Percentiles rank a stretch among this genome's conserved stretches.
These are phyloP conservation scores for Drosophila aldrichi DNA, from an alignment of 2,888 invertebrate genomes.

Conservation along the genomic window DNA sequence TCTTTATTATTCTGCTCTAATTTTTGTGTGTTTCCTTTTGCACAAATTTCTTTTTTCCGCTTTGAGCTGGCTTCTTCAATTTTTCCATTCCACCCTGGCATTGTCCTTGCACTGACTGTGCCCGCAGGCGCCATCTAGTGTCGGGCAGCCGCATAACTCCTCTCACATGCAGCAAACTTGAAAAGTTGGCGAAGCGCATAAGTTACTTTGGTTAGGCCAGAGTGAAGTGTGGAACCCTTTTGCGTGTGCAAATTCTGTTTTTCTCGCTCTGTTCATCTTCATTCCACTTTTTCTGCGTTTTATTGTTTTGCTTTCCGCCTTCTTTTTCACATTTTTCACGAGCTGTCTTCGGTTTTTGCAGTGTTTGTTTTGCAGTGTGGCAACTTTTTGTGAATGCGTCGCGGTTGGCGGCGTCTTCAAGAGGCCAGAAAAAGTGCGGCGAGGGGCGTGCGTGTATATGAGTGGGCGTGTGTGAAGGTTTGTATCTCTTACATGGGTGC, in stretches of 20 bases:
- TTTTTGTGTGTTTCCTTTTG: background rate
- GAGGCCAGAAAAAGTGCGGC: constrained; percentile 8
- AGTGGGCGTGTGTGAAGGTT: background rate
- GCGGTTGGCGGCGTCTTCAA: constrained; percentile 17
- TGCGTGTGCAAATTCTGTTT: constrained; percentile 21
- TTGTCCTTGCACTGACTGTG: constrained; percentile 73
- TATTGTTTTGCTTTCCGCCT: background rate
- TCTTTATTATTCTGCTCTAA: no score
- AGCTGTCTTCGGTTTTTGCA: constrained; percentile 16
- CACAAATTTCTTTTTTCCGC: background rate
- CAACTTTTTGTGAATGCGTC: constrained; percentile 25
- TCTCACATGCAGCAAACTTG: constrained; percentile 84
- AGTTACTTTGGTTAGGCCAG: constrained; percentile 55
- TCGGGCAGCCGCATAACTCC: constrained; percentile 82
- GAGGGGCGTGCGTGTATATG: background rate
- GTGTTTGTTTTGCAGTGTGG: constrained; percentile 8
- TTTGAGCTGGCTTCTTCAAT: background rate
- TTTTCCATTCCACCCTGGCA: background rate
- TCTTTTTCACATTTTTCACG: constrained; percentile 24
- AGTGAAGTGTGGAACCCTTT: constrained; percentile 6
- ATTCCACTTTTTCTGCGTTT: background rate
- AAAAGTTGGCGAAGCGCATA: constrained; percentile 84
- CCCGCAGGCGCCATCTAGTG: constrained; percentile 63
- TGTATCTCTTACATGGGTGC: no score
- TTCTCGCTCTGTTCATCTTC: constrained; percentile 5